These are phyloP conservation scores for Trochalopteron elliotii DNA, from an alignment of 2,113 vertebrate genomes.

Conservation along the genomic window DNA sequence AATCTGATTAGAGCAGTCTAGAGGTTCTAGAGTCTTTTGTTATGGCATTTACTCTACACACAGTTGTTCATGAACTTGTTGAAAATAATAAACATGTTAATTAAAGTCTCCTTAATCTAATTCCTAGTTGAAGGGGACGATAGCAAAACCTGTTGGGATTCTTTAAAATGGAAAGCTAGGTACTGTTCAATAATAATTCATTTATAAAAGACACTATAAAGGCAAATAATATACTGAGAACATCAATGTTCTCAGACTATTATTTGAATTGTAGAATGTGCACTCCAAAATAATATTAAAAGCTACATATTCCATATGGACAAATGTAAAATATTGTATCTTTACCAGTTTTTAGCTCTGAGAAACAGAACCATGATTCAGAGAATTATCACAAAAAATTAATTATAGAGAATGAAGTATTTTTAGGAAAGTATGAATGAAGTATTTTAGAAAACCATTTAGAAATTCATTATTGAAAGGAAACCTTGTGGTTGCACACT, in stretches of 20 bases:
- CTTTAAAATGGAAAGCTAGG: neutral
- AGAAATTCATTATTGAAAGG: neutral
- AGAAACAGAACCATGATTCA: neutral
- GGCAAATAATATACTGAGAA: neutral
- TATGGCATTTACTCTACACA: neutral
- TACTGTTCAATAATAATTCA: neutral
- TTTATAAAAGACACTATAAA: neutral
- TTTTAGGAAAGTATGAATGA: neutral
- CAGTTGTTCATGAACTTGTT: neutral
- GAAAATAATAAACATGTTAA: neutral
- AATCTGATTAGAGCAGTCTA: neutral
- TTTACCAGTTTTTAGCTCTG: neutral
- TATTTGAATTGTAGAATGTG: neutral
- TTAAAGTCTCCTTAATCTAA: neutral
- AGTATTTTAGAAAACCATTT: neutral
- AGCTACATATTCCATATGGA: neutral
- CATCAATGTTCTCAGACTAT: neutral
- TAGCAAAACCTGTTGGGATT: neutral
- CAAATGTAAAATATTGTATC: neutral
- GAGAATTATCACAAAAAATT: neutral
- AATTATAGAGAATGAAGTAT: neutral
- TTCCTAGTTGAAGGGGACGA: neutral
- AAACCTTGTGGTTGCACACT: neutral
- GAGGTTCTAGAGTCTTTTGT: neutral
- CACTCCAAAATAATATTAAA: neutral